phyloP scores from a whole-genome alignment of 2,888 invertebrate genomes.

The Monoplex corrugatus region DNA sequence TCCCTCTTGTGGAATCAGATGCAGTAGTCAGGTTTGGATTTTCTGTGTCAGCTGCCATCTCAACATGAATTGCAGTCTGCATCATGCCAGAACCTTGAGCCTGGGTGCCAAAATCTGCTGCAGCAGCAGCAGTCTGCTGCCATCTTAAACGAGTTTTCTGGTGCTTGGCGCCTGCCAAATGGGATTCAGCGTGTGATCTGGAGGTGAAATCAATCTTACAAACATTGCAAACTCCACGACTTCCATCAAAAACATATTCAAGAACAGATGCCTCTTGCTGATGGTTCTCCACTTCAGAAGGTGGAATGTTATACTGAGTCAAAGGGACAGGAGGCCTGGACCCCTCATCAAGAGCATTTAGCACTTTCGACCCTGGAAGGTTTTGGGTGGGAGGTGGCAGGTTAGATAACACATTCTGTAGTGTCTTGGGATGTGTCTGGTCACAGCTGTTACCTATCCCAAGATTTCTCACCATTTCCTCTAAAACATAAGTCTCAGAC shows the following conservation, averaged over 20 bases:
- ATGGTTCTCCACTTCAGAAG: neutral
- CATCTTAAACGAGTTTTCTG: conserved; percentile 53
- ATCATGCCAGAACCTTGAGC: too few relatives aligned
- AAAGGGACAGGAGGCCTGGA: neutral
- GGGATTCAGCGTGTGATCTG: conserved; percentile 57
- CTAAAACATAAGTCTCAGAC: neutral
- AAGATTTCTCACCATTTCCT: neutral
- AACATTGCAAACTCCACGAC: conserved; percentile 56
- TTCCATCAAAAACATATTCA: conserved; percentile 58
- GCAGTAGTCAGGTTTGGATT: neutral
- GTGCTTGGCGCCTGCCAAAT: conserved; percentile 59
- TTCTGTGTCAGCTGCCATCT: neutral
- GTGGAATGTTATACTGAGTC: conserved; percentile 14
- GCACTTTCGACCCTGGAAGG: neutral
- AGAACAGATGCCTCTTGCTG: conserved; percentile 14
- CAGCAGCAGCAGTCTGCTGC: neutral
- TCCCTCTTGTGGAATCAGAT: neutral
- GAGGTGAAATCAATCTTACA: conserved; percentile 61
- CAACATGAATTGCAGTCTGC: neutral
- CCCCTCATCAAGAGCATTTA: neutral
- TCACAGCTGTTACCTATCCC: neutral
- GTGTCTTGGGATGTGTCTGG: neutral
- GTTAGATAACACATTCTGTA: neutral
- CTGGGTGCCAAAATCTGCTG: neutral
- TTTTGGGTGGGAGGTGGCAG: neutral